Evolutionary conservation across 2,888 invertebrate genomes (phyloP), one percentile per base, ranked within the genome.

Genomic region (Epirrhoe alternata): DNA sequence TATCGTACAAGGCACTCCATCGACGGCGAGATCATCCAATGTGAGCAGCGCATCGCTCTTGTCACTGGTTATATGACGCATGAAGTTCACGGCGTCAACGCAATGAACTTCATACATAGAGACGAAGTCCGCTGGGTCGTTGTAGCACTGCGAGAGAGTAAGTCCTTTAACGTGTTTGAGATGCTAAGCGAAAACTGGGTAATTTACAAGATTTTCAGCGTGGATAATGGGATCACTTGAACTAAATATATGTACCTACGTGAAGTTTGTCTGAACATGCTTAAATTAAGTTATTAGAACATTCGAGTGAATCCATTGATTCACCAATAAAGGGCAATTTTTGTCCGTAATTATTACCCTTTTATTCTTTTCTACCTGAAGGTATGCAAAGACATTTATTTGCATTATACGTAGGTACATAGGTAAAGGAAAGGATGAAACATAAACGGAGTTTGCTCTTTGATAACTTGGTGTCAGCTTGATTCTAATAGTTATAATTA

Each of bases 61-160:
- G 96, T 98, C n/a, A 97, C 97, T 33, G 98, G 98, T 1, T 97
- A 97, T 85, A 95, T 98, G 95, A 95, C 96, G 0, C 95, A 96
- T 69, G 98, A 98, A 89, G 97, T 98, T 5, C 94, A 95, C n/a
- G 98, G 98, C 8, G 89, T 95, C 69, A 97, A 97, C 72, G 98
- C 98, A 0, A 98, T 98, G 89, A 95, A 95, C 77, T 98, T 97
- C 82, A 98, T 98, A 96, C 97, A 97, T 86, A 94, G 95, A 69
- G 97, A 98, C 73, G 98, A 98, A 86, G 96, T 97, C 10, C 95
- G 96, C 76, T 97, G 97, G 96, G 97, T 97, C 7, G 95, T 97
- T 87, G 95, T 97, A 61, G 97, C 97, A 0, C 94, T 98, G 60
- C 94, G 97, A 75, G 96, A 97, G 88, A 98, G 92, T 92, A 78